Percentiles rank a stretch among this genome's conserved stretches.
phyloP scores from a whole-genome alignment of 2,888 invertebrate species.

The Xestoiulus laeticollis region DNA sequence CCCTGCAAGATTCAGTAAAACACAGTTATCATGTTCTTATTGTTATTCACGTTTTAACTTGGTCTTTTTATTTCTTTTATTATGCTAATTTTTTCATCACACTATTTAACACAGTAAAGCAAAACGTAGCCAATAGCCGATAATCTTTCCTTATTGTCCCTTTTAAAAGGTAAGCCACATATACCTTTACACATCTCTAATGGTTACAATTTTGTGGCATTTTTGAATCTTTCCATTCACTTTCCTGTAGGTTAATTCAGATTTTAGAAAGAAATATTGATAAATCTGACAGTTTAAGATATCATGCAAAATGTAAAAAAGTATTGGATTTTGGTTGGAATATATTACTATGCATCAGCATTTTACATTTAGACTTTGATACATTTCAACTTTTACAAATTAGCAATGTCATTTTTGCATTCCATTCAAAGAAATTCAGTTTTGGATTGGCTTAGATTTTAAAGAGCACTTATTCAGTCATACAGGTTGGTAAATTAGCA shows the following conservation, averaged over 20 bases:
- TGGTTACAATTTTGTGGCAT: not conserved
- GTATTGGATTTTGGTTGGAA: not conserved
- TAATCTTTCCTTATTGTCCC: not conserved
- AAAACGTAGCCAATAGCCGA: not conserved
- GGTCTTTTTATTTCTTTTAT: not conserved
- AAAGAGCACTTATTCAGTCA: not conserved
- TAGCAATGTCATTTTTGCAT: not conserved
- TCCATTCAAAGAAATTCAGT: not conserved
- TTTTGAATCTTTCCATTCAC: not conserved
- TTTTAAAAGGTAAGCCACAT: no score
- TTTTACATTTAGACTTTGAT: not conserved
- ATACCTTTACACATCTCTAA: not conserved
- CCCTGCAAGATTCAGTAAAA: not conserved
- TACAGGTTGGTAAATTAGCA: not conserved
- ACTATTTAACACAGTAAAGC: not conserved
- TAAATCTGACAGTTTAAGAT: not conserved
- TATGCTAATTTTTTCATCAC: not conserved
- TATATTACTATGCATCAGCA: conserved; percentile 18
- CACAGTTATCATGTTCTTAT: not conserved
- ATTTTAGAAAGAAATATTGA: not conserved
- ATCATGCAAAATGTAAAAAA: not conserved
- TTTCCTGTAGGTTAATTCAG: not conserved
- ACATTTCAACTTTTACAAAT: not conserved
- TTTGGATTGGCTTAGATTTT: not conserved
- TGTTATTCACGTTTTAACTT: not conserved